phyloP scores from a whole-genome alignment of 1,140 invertebrate species.

The Glossosoma conforme region DNA sequence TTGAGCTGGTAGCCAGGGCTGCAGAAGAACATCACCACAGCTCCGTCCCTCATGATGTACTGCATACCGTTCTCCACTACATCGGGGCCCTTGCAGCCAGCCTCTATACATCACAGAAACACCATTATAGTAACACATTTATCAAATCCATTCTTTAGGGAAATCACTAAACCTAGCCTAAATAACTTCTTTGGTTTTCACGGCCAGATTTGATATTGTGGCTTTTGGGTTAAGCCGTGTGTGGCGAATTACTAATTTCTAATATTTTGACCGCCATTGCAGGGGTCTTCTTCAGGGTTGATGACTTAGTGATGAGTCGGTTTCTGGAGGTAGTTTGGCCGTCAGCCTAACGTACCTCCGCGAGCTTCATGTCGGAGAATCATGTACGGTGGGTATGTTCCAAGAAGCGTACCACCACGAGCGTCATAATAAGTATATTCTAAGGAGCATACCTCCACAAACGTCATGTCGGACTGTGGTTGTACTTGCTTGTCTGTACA shows the following conservation, averaged over 20 bases:
- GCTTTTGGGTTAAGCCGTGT: neutral
- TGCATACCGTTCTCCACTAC: slow-evolving; percentile 49
- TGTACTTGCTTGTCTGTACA: too few relatives aligned
- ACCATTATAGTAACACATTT: neutral
- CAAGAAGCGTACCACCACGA: too few relatives aligned
- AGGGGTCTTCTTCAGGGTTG: too few relatives aligned
- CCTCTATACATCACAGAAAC: slow-evolving; percentile 31
- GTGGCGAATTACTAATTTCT: neutral
- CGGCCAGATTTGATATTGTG: neutral
- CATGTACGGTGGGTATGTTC: too few relatives aligned
- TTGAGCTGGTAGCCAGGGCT: slow-evolving; percentile 54
- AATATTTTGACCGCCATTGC: neutral
- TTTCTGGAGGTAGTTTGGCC: too few relatives aligned
- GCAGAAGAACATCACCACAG: slow-evolving; percentile 60
- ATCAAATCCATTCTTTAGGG: neutral
- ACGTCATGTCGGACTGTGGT: too few relatives aligned
- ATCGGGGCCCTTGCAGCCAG: slow-evolving; percentile 34
- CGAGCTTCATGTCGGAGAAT: too few relatives aligned
- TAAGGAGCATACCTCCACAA: too few relatives aligned
- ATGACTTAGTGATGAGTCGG: too few relatives aligned
- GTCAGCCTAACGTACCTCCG: too few relatives aligned
- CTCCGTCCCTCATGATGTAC: slow-evolving; percentile 46
- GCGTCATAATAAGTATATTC: too few relatives aligned
- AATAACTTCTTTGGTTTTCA: neutral
- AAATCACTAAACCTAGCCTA: neutral